Evolutionary conservation across 2,888 invertebrate genomes (phyloP).

Genomic region (Belgica antarctica): DNA sequence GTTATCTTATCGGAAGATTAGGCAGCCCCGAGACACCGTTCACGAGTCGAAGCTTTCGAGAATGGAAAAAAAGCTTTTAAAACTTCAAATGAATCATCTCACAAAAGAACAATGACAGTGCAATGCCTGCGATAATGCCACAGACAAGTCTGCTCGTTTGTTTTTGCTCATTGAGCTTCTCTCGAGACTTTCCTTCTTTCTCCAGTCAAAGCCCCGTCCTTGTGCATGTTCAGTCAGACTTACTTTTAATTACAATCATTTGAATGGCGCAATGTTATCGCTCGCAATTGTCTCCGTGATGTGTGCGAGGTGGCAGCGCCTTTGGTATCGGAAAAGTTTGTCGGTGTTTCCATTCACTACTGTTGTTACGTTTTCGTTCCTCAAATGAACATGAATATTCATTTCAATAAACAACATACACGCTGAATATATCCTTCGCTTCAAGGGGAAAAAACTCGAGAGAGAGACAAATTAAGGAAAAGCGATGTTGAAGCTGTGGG

Average conservation of each 20-base stretch:
- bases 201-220: neutral
- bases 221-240: too few relatives aligned
- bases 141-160: neutral
- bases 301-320: too few relatives aligned
- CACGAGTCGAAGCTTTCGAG: neutral
- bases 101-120: too few relatives aligned
- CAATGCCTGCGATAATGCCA: too few relatives aligned
- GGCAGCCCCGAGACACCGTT: neutral
- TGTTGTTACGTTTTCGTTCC: neutral
- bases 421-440: constrained; percentile 6
- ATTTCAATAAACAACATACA: constrained; percentile 1
- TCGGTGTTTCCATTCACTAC: neutral
- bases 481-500: too few relatives aligned
- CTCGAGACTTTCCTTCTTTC: neutral
- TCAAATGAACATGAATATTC: neutral
- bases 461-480: too few relatives aligned
- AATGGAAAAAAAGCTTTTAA: neutral
- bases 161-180: constrained; percentile 4
- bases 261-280: neutral
- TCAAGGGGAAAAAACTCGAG: too few relatives aligned
- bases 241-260: constrained; percentile 7
- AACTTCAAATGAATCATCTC: too few relatives aligned
- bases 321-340: neutral
- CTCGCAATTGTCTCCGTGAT: neutral
- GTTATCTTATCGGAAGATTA: constrained; percentile 1